phyloP scores from a whole-genome alignment of 37 sponge, comb jelly and placozoan genomes.

The Halichondria panicea region DNA sequence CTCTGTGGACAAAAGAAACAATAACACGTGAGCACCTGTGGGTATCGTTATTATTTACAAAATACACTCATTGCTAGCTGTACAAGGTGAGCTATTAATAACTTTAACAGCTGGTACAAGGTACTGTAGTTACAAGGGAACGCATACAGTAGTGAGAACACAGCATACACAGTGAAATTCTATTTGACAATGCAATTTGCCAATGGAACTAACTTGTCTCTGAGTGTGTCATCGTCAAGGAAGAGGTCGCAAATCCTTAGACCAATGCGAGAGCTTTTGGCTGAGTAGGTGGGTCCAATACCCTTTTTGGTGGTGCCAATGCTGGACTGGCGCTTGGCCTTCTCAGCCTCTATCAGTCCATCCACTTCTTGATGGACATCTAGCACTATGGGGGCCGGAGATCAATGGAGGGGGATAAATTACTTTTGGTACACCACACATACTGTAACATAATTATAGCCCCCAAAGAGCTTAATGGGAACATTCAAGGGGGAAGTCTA shows the following conservation, averaged over 20 bases:
- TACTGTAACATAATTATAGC: no score
- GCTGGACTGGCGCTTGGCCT: constrained; percentile 61
- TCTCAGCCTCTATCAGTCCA: constrained; percentile 83
- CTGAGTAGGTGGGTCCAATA: constrained; percentile 91
- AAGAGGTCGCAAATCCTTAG: constrained; percentile 87
- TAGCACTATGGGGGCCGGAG: constrained; percentile 52
- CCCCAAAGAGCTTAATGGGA: no score
- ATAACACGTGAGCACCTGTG: no score
- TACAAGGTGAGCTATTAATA: no score
- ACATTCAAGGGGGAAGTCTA: not conserved
- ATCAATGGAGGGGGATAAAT: not conserved
- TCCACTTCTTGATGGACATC: constrained; percentile 91
- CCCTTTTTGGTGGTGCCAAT: constrained; percentile 99
- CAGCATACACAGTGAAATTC: no score
- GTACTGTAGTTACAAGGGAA: no score
- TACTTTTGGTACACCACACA: no score
- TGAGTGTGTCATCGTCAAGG: constrained; percentile 47
- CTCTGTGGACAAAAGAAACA: constrained; percentile 1
- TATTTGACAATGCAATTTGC: no score
- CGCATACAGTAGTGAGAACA: no score
- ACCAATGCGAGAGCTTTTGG: constrained; percentile 71
- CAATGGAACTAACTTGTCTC: constrained; percentile 54
- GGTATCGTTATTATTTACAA: not conserved
- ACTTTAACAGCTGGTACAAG: no score
- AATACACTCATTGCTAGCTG: not conserved